phyloP scores from a whole-genome alignment of 2,888 invertebrate genomes.

The Ichneumoninae sp. region DNA sequence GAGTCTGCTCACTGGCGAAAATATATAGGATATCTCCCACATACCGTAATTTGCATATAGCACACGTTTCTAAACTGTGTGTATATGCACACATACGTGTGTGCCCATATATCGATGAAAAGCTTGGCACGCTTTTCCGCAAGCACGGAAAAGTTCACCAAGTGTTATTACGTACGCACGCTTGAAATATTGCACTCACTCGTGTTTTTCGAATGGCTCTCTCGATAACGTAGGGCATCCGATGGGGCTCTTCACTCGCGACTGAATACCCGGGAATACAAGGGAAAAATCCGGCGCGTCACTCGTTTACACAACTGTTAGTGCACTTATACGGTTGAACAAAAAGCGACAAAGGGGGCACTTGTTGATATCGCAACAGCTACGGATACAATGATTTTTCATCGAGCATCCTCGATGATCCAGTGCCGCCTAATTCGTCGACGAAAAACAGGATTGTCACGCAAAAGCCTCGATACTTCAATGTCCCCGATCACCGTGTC shows the following conservation, averaged over 20 bases:
- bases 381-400: neutral
- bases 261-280: conserved; percentile 20
- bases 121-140: conserved; percentile 49
- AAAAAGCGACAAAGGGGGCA: conserved; percentile 27
- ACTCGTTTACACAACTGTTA: conserved; percentile 17
- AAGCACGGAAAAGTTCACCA: conserved; percentile 44
- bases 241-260: conserved; percentile 35
- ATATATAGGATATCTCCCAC: conserved; percentile 40
- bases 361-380: conserved; percentile 35
- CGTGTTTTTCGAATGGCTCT: conserved; percentile 44
- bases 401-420: neutral
- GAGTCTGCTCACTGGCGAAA: conserved; percentile 35
- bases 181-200: conserved; percentile 46
- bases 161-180: conserved; percentile 40
- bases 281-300: conserved; percentile 4
- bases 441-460: neutral
- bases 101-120: conserved; percentile 10
- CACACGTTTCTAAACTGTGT: conserved; percentile 9
- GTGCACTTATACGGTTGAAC: conserved; percentile 5
- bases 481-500: neutral
- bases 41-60: conserved; percentile 16
- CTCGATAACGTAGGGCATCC: conserved; percentile 34
- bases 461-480: neutral
- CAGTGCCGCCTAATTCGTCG: conserved; percentile 7
- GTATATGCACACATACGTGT: neutral